Percentiles rank a stretch among this genome's conserved stretches.
Evolutionary conservation across 2,888 invertebrate genomes (phyloP).

Genomic region (Molorchus minor): DNA sequence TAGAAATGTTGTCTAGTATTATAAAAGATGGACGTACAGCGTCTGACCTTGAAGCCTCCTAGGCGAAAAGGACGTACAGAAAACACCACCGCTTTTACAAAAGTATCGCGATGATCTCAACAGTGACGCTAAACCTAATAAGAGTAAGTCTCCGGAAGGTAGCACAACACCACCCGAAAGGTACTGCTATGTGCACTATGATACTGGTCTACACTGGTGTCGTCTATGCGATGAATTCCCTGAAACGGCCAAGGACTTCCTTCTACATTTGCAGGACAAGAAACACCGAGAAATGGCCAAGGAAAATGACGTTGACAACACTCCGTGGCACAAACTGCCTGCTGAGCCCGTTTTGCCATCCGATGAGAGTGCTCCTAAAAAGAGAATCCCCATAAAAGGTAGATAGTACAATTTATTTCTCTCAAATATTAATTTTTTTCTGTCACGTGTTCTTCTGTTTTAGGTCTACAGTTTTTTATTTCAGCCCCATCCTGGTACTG

Average conservation of each 20-base stretch:
- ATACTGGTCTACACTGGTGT: constrained; percentile 93
- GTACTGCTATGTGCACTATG: constrained; percentile 85
- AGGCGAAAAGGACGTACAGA: constrained; percentile 5
- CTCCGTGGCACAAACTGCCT: constrained; percentile 77
- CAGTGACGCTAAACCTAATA: background rate
- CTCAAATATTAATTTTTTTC: background rate
- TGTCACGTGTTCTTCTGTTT: background rate
- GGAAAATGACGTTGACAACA: constrained; percentile 74
- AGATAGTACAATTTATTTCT: background rate
- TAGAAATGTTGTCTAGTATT: constrained; percentile 87
- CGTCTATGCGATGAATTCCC: constrained; percentile 87
- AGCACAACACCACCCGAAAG: constrained; percentile 49
- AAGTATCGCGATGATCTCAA: background rate
- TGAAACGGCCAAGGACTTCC: constrained; percentile 84
- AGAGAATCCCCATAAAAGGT: constrained; percentile 84
- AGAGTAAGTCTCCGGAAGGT: constrained; percentile 17
- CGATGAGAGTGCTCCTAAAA: constrained; percentile 75
- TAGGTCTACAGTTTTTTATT: constrained; percentile 88
- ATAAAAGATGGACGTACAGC: constrained; percentile 75
- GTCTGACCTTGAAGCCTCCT: constrained; percentile 59
- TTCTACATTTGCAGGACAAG: constrained; percentile 83
- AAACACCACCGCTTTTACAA: constrained; percentile 16
- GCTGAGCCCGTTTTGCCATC: constrained; percentile 73
- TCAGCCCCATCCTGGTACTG: constrained; percentile 91
- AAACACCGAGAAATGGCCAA: constrained; percentile 74